Base-by-base conservation (phyloP, 1,140 invertebrate genomes). In the Heliconius hewitsoni region DNA sequence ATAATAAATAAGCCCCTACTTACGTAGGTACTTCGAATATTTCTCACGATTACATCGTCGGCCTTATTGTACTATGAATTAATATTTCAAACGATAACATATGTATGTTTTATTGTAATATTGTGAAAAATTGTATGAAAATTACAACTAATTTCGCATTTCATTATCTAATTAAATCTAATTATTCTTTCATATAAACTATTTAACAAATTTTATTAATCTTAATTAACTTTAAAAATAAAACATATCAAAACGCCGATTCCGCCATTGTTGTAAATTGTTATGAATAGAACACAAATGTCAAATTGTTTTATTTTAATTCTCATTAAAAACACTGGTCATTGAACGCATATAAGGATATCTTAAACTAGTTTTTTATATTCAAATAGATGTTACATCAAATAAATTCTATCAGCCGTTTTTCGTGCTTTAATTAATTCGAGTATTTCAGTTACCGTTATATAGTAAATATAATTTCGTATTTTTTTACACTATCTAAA, bases 321-420 rank as follows among this genome's bases (percentile, higher is more conserved):
- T 5, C 27, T 73, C 71, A 66, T 66, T 76, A 42, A 76, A 30
- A 73, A 75, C 50, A 74, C 60, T 76, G 79, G 74, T 77, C 79
- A 80, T 66, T 80, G 79, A 80, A 79, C 78, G 73, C 46, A 55
- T 27, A 34, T 73, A 71, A 74, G 73, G 60, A 66, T 79, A 70
- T 42, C 52, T 74, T 73, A 80, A 77, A 80, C 79, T 77, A 77
- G 79, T 80, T 80, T 79, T 79, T 80, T 46, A 30, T 73, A 37
- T 66, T 66, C 60, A 66, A 52, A 66, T 73, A 80, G 46, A 77
- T 37, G 60, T 76, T 66, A 70, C 75, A 77, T 75, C 30, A 71
- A 75, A 79, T 79, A 75, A 79, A 79, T 79, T 66, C 30, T 75
- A 75, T 73, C 55, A 30, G 73, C 73, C 78, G 60, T 55, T 75